Base-by-base conservation (phyloP, 2,888 invertebrate genomes). In the Rhamphomyia laevipes region DNA sequence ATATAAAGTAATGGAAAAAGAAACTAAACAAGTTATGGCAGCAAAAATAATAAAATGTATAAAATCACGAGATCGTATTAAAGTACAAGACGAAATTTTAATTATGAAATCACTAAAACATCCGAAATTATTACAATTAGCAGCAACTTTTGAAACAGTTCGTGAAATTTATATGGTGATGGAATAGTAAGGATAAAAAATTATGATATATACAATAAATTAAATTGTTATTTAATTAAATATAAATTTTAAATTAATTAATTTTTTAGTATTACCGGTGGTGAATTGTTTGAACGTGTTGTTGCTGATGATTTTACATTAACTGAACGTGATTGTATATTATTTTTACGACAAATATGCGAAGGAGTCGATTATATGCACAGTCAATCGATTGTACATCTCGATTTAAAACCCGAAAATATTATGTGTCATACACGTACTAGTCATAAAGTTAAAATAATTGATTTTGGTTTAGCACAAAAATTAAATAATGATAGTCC, bases 371-470 rank as follows among this genome's bases (percentile, higher is more conserved):
- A 80, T 46, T 95, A 91, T 63, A 88, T 96, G 81, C 95, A 95
- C 67, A 73, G 76, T 18, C 80, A 82, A 60, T 81, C 80, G 55
- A 80, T 95, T 51, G 85, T 91, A 40, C 95, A 95, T 70, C 72
- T 95, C 56, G 94, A 95, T 68, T 71, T 95, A 52, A 95, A 95
- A 78, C 94, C 95, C 0, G 95, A 95, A 70, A 96, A 96, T 66
- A 92, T 96, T 47, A 84, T 96, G 76, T 95, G 93, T 68, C 78
- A 86, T 47, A 85, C 86, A 5, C 76, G 85, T 51, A 86, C 86
- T 38, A 89, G 90, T 11, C 79, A 91, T 72, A 80, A 70, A 62
- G 86, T 95, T 55, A 95, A 95, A 71, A 81, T 95, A 30, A 93
- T 95, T 54, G 95, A 96, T 70, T 95, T 95, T 64, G 94, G 95